Base-by-base conservation (phyloP, 2,797 vertebrate species). In the Gallirallus australis region DNA sequence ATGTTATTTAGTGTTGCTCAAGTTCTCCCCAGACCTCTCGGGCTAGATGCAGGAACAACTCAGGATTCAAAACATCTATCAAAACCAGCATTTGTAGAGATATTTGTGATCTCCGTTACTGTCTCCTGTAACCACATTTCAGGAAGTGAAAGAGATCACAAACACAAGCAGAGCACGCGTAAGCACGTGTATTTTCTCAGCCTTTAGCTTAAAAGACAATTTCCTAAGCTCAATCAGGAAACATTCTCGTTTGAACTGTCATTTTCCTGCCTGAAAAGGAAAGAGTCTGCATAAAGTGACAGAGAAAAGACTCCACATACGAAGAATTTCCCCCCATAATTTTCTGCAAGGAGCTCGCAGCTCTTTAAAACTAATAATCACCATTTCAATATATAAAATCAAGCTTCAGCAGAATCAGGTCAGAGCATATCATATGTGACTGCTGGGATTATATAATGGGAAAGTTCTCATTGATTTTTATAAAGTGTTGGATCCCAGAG, bases 351-450 rank as follows among this genome's bases (percentile, higher is more conserved):
- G 96, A 97, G 63, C 88, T 96, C 10, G 2, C 72, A 82, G 95
- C 47, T 97, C 96, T 96, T 97, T 97, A 93, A 97, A 97, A 90
- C 96, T 97, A 97, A 97, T 96, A 97, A 97, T 84, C 33, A 95
- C 94, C 53, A 96, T 96, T 95, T 97, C 95, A 96, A 96, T 94
- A 68, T 70, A 95, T 89, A 95, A 97, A 97, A 97, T 92, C 86
- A 94, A 95, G 60, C 82, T 97, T 89, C 65, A 89, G 69, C 90
- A 97, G 91, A 95, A 95, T 85, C 59, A 69, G 92, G 89, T 78
- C 89, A 93, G 87, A 96, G 89, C 82, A 68, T 48, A 91, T 50
- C 11, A 31, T 53, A 75, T 72, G 76, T 81, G 82, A 88, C 96
- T 96, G 94, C 70, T 95, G 95, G 96, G 95, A 96, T 94, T 96